Conservation (phyloP, 2,888 invertebrate genomes). For the Thyatira batis region DNA sequence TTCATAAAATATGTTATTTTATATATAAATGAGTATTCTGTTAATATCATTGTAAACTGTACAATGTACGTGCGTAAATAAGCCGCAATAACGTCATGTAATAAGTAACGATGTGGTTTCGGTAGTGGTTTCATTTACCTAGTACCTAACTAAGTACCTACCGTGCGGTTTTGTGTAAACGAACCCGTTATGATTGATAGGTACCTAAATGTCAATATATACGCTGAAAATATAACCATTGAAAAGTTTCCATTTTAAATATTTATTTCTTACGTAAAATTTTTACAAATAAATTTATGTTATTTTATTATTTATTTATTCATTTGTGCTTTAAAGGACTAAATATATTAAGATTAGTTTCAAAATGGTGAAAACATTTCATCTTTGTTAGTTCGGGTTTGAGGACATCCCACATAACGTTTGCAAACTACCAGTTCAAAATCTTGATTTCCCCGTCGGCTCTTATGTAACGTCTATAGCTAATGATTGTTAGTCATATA, state of each 20-base stretch:
- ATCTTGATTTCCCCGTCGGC: not conserved
- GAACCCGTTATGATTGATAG: conserved; percentile 4
- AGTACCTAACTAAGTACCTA: conserved; percentile 4
- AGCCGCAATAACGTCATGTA: conserved; percentile 21
- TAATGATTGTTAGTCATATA: not conserved
- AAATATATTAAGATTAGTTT: too few relatives aligned
- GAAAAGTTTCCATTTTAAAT: too few relatives aligned
- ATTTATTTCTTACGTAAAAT: too few relatives aligned
- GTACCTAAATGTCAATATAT: not conserved
- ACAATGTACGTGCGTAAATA: not conserved
- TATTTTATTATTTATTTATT: too few relatives aligned
- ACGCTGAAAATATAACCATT: not conserved
- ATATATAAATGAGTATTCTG: not conserved
- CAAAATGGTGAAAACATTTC: too few relatives aligned
- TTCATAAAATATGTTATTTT: not conserved
- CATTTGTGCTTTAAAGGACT: too few relatives aligned
- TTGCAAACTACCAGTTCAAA: not conserved
- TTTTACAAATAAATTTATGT: too few relatives aligned
- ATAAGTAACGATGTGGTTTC: conserved; percentile 29
- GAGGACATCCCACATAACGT: not conserved
- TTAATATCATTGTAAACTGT: not conserved
- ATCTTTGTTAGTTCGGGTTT: too few relatives aligned
- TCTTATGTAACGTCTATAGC: not conserved
- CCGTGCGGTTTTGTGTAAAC: conserved; percentile 23
- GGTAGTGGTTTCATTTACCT: conserved; percentile 20